Percentiles rank a stretch among this genome's conserved stretches.
Conservation (phyloP, 2,797 vertebrate genomes). For the Nannoperca obscura region DNA sequence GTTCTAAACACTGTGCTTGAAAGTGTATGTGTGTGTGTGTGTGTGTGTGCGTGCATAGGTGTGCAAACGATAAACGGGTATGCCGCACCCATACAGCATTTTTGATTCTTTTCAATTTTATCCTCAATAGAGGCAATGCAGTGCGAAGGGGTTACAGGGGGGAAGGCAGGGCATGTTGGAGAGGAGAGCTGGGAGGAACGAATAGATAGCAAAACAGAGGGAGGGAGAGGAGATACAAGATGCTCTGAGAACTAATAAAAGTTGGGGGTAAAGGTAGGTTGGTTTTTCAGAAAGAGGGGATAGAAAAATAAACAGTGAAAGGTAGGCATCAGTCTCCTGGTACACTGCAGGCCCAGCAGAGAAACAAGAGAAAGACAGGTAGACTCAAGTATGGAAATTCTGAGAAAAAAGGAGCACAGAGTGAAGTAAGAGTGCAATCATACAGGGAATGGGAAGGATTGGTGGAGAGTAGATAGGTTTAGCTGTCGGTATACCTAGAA, state of each 20-base stretch:
- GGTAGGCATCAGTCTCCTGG: constrained; percentile 22
- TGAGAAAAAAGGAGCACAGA: constrained; percentile 19
- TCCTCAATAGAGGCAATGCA: constrained; percentile 20
- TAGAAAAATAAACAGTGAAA: not conserved
- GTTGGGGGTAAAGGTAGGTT: not conserved
- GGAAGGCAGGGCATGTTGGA: not conserved
- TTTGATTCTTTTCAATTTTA: constrained; percentile 33
- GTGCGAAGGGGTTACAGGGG: not conserved
- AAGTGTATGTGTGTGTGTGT: not conserved
- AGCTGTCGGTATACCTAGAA: constrained; percentile 28
- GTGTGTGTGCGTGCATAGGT: not conserved
- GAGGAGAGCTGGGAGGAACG: not conserved
- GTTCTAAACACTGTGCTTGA: not conserved
- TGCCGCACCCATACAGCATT: constrained; percentile 7
- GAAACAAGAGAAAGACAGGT: constrained; percentile 1
- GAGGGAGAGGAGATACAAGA: constrained; percentile 17
- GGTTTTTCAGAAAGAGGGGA: not conserved
- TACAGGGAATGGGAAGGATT: constrained; percentile 19
- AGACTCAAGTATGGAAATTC: constrained; percentile 1
- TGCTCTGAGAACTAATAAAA: constrained; percentile 19
- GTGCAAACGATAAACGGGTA: not conserved
- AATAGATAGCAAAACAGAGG: constrained; percentile 14
- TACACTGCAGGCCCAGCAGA: constrained; percentile 24
- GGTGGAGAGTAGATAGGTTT: constrained; percentile 33
- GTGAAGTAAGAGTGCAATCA: constrained; percentile 31